Evolutionary conservation across 2,888 invertebrate species (phyloP), one percentile per base, ranked within the genome.

Genomic region (Mayetiola destructor): DNA sequence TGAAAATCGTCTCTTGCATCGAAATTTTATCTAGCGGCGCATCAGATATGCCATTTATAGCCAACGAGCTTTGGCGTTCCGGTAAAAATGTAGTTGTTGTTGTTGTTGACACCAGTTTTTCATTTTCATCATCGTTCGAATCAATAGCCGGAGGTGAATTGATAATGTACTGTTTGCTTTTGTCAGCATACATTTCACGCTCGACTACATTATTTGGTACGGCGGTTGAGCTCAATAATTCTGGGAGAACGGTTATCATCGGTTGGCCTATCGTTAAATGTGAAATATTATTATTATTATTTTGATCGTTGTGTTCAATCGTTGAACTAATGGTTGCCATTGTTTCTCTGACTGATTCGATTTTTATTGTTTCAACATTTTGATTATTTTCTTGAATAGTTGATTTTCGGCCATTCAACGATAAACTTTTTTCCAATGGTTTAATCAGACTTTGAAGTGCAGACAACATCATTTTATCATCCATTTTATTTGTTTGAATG

Each of bases 321-420:
- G 48, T n/a, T 48, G 48, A 48, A 27, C 48, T 27, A 48, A n/a
- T 16, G 48, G 48, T 5, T 23, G 23, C 21, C 8, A 18, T 48
- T 27, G 48, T n/a, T 27, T 27, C 27, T 27, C 27, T 27, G n/a
- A 48, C 27, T 48, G 48, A 48, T n/a, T 48, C 48, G 16, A 14
- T 48, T 27, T 48, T 48, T 48, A 48, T 48, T 27, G 48, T 48
- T 48, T 23, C 27, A 48, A 10, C 48, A 48, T 48, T 48, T n/a
- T 48, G 9, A 48, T 48, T 48, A 48, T 48, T 27, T 48, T 48
- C 48, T n/a, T n/a, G n/a, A 48, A 48, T 48, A n/a, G 48, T 27
- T 16, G 48, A 14, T 14, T 14, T 27, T 27, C n/a, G 23, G 27
- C n/a, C 27, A 27, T 27, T 48, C 16, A 27, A 21, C 27, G 27